These are phyloP conservation scores for Etheostoma perlongum DNA, from an alignment of 2,797 vertebrate genomes.

Conservation along the genomic window DNA sequence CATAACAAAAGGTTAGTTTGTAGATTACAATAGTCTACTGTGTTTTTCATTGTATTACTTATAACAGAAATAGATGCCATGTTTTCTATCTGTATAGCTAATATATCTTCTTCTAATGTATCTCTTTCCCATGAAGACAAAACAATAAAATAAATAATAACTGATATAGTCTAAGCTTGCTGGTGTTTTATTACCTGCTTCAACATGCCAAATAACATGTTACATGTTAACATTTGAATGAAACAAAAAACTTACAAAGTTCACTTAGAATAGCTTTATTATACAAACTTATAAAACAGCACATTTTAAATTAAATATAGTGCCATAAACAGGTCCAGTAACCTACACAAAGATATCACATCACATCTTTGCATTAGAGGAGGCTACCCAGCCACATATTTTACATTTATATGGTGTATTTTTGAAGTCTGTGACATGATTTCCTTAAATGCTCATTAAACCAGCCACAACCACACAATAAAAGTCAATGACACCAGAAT, in stretches of 20 bases:
- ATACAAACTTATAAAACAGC: too few relatives aligned
- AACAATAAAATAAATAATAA: constrained; percentile 7
- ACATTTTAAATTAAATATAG: too few relatives aligned
- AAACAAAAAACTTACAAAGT: too few relatives aligned
- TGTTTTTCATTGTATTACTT: not conserved
- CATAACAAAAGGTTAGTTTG: not conserved
- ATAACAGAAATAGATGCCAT: not conserved
- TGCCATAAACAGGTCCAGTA: too few relatives aligned
- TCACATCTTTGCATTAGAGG: not conserved
- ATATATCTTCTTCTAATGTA: constrained; percentile 1
- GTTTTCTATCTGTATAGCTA: constrained; percentile 4
- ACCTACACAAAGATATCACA: too few relatives aligned
- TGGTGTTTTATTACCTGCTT: not conserved
- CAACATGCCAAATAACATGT: not conserved
- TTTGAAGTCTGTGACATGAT: not conserved
- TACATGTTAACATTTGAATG: too few relatives aligned
- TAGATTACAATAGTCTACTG: not conserved
- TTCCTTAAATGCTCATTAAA: constrained; percentile 4
- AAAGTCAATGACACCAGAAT: not conserved
- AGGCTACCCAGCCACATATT: not conserved
- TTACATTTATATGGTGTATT: not conserved
- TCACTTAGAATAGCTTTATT: too few relatives aligned
- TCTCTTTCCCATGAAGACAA: not conserved
- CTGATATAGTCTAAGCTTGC: not conserved
- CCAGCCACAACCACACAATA: not conserved